Conservation (phyloP, 2,888 invertebrate species). For the Blera fallax region DNA sequence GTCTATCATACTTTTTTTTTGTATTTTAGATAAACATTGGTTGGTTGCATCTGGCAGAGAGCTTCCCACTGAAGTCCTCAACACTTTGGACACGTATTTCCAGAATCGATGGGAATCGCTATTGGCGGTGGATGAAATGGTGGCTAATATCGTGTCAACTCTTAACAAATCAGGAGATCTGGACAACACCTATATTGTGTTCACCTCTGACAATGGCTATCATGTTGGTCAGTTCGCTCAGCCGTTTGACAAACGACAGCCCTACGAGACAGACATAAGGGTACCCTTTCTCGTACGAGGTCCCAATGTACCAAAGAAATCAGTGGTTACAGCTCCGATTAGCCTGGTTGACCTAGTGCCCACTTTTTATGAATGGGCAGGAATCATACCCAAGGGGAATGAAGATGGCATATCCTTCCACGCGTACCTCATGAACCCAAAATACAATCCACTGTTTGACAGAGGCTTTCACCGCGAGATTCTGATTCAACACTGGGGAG, state of each 20-base stretch:
- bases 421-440: constrained; percentile 75
- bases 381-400: constrained; percentile 82
- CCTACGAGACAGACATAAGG: constrained; percentile 94
- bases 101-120: constrained; percentile 90
- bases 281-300: constrained; percentile 91
- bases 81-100: constrained; percentile 87
- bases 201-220: constrained; percentile 95
- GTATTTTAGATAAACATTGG: constrained; percentile 91
- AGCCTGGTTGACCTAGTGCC: constrained; percentile 92
- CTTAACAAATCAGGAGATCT: constrained; percentile 84
- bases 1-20: constrained; percentile 14
- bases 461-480: constrained; percentile 83
- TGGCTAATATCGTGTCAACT: constrained; percentile 85
- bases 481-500: constrained; percentile 92
- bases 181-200: constrained; percentile 90
- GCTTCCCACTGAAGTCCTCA: constrained; percentile 84
- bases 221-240: constrained; percentile 95
- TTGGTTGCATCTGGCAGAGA: constrained; percentile 85
- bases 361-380: constrained; percentile 89
- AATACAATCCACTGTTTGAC: constrained; percentile 66
- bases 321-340: constrained; percentile 84
- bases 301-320: constrained; percentile 84
- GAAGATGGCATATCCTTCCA: constrained; percentile 87
- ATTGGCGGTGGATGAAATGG: constrained; percentile 93
- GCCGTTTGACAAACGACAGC: constrained; percentile 94